Conservation (phyloP, 2,113 vertebrate species). For the Mus spicilegus region DNA sequence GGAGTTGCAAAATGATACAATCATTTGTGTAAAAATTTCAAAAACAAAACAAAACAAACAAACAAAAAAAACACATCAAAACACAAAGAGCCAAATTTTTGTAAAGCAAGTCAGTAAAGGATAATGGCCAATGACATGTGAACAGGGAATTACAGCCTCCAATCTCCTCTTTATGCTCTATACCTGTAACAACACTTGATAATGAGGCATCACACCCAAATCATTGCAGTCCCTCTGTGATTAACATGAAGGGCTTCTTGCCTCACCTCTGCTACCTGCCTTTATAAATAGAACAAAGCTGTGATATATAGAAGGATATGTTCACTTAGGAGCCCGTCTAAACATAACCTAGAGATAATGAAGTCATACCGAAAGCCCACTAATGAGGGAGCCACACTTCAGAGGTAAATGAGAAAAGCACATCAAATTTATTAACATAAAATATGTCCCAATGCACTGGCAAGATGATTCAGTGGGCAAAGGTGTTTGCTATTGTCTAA, state of each 20-base stretch:
- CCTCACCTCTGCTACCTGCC: constrained; percentile 22
- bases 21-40: constrained; percentile 7
- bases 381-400: constrained; percentile 38
- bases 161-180: background rate
- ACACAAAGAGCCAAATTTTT: background rate
- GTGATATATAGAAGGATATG: background rate
- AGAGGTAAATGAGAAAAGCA: constrained; percentile 14
- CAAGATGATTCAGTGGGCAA: background rate
- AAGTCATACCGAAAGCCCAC: background rate
- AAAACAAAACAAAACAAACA: background rate
- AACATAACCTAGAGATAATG: constrained; percentile 21
- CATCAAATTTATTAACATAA: constrained; percentile 35
- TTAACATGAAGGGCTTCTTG: background rate
- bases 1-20: constrained; percentile 22
- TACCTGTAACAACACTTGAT: background rate
- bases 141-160: background rate
- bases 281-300: constrained; percentile 20
- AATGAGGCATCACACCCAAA: background rate
- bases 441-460: background rate
- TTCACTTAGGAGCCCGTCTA: background rate
- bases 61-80: background rate
- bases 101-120: background rate
- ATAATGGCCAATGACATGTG: background rate
- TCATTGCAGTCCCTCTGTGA: background rate
- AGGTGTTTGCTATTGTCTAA: background rate